Percentiles rank a stretch among this genome's conserved stretches.
Conservation (phyloP, 1,140 invertebrate species). For the Conus betulinus region DNA sequence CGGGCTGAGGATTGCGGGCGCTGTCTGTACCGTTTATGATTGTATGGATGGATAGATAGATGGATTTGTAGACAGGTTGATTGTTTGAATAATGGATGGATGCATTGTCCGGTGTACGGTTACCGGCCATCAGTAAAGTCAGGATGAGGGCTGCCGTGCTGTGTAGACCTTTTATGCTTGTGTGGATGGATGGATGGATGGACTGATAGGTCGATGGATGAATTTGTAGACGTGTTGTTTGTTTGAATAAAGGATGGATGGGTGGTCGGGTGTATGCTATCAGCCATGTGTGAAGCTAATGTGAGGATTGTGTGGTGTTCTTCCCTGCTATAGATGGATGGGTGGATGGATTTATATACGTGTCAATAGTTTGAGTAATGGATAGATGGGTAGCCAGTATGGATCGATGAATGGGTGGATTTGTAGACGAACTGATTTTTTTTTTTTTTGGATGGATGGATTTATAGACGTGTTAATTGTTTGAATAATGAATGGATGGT, state of each 20-base stretch:
- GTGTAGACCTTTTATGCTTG: constrained; percentile 37
- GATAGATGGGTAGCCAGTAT: neutral
- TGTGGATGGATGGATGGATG: no score
- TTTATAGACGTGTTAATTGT: neutral
- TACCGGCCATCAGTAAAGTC: constrained; percentile 61
- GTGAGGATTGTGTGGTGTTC: no score
- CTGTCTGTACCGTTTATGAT: no score
- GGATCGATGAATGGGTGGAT: constrained; percentile 25
- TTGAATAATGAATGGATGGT: neutral
- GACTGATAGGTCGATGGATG: no score
- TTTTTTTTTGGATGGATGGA: neutral
- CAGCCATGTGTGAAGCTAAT: no score
- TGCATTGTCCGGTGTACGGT: constrained; percentile 62
- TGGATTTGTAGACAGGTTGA: neutral
- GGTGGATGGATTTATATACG: no score
- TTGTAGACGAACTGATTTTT: neutral
- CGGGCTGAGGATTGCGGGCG: no score
- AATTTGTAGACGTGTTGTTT: no score
- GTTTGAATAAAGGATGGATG: neutral
- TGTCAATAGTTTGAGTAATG: neutral
- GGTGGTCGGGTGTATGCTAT: no score
- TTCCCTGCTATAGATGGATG: constrained; percentile 69
- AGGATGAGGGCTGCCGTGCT: constrained; percentile 81
- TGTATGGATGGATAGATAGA: neutral
- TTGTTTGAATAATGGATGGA: neutral